Evolutionary conservation across 2,113 vertebrate genomes (phyloP), one percentile per base, ranked within the genome.

Genomic region (Pantherophis guttatus): DNA sequence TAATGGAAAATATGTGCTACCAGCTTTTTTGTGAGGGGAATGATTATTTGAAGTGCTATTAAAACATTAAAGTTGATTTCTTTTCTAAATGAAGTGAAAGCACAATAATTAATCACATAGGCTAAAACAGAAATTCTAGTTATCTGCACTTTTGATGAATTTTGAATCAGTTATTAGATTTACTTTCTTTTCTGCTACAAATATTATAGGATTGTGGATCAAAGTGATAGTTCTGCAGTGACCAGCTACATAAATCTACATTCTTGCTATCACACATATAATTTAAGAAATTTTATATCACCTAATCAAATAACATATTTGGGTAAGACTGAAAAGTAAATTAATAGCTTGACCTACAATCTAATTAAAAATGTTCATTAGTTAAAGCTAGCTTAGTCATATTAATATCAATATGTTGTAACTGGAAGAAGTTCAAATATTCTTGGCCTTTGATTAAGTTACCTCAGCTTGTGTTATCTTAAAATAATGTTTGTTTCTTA

Each of bases 291-390:
- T 81, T 81, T 81, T 44, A 81, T 44, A 39, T 44, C 33, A 81
- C 75, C 17, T 21, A 81, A 44, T 81, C 33, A 81, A 81, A 81
- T 44, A 44, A 81, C 8, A 1, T 59, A 70, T 81, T 26, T 21
- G n/a, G 10, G 85, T 54, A 55, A 23, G 57, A 50, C 53, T 90
- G 86, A 62, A 86, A 81, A 70, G 50, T 54, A 29, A 21, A 13
- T 3, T 0, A 89, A 10, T 13, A 85, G 86, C 33, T 92, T 75
- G 62, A 89, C 62, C 62, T 92, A 81, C 52, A 92, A 87, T 39
- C 92, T 39, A 88, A 89, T 92, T 92, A 92, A 57, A 23, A 75
- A 92, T 48, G 48, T 88, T 44, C 52, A 88, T 75, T 62, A 53
- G 55, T 13, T 48, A 55, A 92, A 89, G 62, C 24, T 53, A 92